These are phyloP conservation scores for Gambusia affinis DNA, from an alignment of 2,113 vertebrate genomes.

Conservation along the genomic window DNA sequence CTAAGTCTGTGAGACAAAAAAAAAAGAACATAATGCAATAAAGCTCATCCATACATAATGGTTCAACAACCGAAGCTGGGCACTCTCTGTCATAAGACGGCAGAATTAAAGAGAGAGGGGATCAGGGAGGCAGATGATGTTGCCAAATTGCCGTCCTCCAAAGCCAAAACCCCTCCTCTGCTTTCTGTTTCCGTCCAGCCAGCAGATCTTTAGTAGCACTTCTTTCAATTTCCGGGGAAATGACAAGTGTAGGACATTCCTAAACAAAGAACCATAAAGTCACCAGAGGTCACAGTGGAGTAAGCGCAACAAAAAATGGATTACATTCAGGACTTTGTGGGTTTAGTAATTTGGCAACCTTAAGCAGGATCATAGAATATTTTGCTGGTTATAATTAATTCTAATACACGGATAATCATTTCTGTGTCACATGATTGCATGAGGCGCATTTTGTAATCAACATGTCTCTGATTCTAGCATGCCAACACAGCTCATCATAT, in stretches of 20 bases:
- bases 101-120: constrained; percentile 58
- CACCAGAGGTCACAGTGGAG: constrained; percentile 37
- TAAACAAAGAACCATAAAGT: constrained; percentile 42
- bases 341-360: constrained; percentile 33
- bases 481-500: constrained; percentile 40
- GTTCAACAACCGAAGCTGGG: constrained; percentile 47
- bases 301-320: constrained; percentile 12
- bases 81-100: constrained; percentile 47
- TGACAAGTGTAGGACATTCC: constrained; percentile 46
- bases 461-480: constrained; percentile 55
- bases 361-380: constrained; percentile 22
- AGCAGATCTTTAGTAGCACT: constrained; percentile 35
- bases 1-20: constrained; percentile 76
- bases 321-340: constrained; percentile 10
- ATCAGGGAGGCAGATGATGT: constrained; percentile 40
- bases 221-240: constrained; percentile 46
- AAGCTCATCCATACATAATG: constrained; percentile 74
- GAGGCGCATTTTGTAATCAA: constrained; percentile 53
- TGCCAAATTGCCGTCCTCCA: constrained; percentile 44
- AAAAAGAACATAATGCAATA: constrained; percentile 70
- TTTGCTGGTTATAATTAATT: constrained; percentile 52
- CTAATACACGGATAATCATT: constrained; percentile 55
- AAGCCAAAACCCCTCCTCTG: constrained; percentile 45
- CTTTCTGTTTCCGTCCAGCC: constrained; percentile 33
- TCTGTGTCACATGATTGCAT: constrained; percentile 51